A percentile compares a stretch with the other conserved stretches of the same genome.
phyloP scores from a whole-genome alignment of 2,797 vertebrate genomes.

The Lophura swinhoii region DNA sequence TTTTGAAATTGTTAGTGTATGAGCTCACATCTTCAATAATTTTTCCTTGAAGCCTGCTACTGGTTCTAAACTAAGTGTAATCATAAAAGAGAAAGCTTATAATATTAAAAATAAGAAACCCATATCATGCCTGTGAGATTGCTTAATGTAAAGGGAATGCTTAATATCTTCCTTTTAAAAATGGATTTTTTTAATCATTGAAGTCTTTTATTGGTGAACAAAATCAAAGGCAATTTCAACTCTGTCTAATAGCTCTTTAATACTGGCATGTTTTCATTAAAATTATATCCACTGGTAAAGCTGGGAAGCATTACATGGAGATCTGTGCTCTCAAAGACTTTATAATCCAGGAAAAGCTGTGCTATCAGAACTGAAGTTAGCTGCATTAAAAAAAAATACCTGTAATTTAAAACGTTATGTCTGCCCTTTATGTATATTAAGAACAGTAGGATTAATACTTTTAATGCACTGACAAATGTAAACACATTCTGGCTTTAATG shows the following conservation, averaged over 20 bases:
- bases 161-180: conserved; percentile 52
- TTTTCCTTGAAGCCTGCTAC: not conserved
- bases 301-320: conserved; percentile 54
- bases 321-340: conserved; percentile 62
- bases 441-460: conserved; percentile 47
- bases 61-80: conserved; percentile 22
- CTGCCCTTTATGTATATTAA: not conserved
- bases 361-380: conserved; percentile 57
- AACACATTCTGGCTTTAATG: conserved; percentile 13
- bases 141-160: conserved; percentile 58
- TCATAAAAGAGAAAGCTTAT: conserved; percentile 17
- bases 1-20: not conserved
- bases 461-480: conserved; percentile 35
- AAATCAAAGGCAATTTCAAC: conserved; percentile 74
- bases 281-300: conserved; percentile 66
- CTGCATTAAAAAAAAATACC: conserved; percentile 41
- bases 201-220: conserved; percentile 50
- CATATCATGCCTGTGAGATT: conserved; percentile 20
- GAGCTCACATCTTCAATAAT: not conserved
- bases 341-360: conserved; percentile 70
- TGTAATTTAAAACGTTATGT: conserved; percentile 19
- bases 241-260: conserved; percentile 68
- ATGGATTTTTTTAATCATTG: conserved; percentile 30
- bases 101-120: conserved; percentile 33
- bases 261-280: conserved; percentile 73